Base-by-base conservation (phyloP, 2,797 vertebrate genomes). In the Austrolebias charrua region DNA sequence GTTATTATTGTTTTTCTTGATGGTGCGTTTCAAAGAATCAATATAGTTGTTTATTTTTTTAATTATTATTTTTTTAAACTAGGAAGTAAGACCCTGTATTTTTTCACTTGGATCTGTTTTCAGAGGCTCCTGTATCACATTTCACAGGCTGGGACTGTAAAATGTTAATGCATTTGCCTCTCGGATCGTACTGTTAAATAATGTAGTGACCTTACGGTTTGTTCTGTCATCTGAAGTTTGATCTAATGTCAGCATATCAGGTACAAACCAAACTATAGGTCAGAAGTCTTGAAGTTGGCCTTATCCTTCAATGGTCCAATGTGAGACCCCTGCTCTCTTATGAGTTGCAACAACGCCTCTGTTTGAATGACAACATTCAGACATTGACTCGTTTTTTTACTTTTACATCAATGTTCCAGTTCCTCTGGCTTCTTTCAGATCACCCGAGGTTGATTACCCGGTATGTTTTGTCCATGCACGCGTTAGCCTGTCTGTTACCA, bases 161-260 rank as follows among this genome's bases (percentile, higher is more conserved):
- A 90, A 84, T 81, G 73, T 91, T 88, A 78, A 91, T 89, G 88
- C 14, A 0, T 53, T 42, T 59, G 51, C 78, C 65, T 62, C 67
- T 20, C 45, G 68, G 42, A 8, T 3, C 2, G 0, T n/a, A 2
- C 20, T 81, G 49, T 71, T 86, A 38, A 87, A 88, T 91, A 84
- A 88, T 88, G 76, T 63, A 88, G 24, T 13, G 16, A 20, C 47
- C 28, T n/a, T 52, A 29, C 46, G 31, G 52, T 35, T 54, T 18
- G 40, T 44, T 14, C 20, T 49, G n/a, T 69, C 24, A 2, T 45
- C 28, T 48, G 2, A 60, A 52, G 44, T 51, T 14, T 54, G 48
- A 69, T 78, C 59, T 46, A 43, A 55, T 71, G 48, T 60, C 56
- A 60, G 56, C 20, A 59, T 12, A 20, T 71, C 50, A 53, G 28